Conservation (phyloP, 2,888 invertebrate genomes). For the Pilophorus perplexus region DNA sequence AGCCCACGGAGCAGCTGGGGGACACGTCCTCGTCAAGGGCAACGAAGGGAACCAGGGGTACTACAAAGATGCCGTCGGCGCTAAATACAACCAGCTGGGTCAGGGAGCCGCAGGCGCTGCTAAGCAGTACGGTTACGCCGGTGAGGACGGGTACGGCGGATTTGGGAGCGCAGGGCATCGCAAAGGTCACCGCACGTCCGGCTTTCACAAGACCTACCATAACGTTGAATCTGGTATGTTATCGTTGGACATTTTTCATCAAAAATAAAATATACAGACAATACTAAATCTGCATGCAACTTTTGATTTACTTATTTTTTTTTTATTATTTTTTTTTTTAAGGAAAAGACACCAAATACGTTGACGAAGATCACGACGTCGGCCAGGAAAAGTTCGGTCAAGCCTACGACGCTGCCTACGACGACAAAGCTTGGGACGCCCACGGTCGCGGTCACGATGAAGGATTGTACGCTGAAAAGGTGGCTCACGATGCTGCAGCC, state of each 20-base stretch:
- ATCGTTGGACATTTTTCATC: neutral
- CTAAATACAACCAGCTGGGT: slow-evolving; percentile 15
- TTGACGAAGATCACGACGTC: slow-evolving; percentile 41
- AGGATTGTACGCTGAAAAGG: slow-evolving; percentile 18
- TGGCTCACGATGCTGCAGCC: slow-evolving; percentile 9
- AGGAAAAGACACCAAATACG: slow-evolving; percentile 42
- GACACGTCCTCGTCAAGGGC: slow-evolving; percentile 5
- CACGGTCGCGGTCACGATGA: slow-evolving; percentile 22
- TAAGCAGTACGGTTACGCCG: slow-evolving; percentile 13
- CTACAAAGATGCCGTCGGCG: slow-evolving; percentile 16
- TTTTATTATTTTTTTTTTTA: neutral
- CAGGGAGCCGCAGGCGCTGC: slow-evolving; percentile 4
- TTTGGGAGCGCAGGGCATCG: slow-evolving; percentile 38
- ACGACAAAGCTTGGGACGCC: slow-evolving; percentile 31
- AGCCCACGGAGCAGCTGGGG: slow-evolving; percentile 14
- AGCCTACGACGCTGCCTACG: slow-evolving; percentile 22
- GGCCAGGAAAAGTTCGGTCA: slow-evolving; percentile 31
- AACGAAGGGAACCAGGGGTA: slow-evolving; percentile 27
- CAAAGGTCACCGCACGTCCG: slow-evolving; percentile 39
- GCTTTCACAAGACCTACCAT: slow-evolving; percentile 43
- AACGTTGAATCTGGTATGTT: slow-evolving; percentile 40
- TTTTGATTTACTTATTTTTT: neutral
- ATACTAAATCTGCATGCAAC: neutral
- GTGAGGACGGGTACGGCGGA: slow-evolving; percentile 30
- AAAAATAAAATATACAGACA: neutral